Base-by-base conservation (phyloP, 2,888 invertebrate species). In the Girardia tigrina region DNA sequence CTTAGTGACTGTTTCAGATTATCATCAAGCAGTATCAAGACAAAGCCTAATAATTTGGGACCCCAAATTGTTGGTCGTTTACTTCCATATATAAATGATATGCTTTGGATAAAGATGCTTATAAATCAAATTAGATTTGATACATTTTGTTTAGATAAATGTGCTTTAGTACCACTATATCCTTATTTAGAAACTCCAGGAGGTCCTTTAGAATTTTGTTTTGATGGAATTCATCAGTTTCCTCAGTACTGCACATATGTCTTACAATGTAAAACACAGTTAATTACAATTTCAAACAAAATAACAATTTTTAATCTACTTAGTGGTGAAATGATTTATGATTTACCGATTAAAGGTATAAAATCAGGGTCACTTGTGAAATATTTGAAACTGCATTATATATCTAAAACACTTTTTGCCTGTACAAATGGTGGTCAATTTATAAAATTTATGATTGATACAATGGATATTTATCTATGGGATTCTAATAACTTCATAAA, bases 151-250 rank as follows among this genome's bases (percentile, higher is more conserved):
- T 90, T 91, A 29, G 88, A 89, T 72, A 90, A 94, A 81, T 94
- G 94, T 78, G 90, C 94, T 0, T 84, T 97, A 73, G 87, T 94
- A 79, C 95, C 97, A 0, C 88, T 91, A 0, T 94, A 94, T 84
- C 95, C 97, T 83, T 95, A 94, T 81, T 86, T 95, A 78, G 95
- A 97, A 82, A 95, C 97, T 0, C 97, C 97, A n/a, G 97, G 97
- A 70, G 97, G 97, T 0, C 97, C 97, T 0, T 85, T 97, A 2
- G 95, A 97, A 90, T 97, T 94, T 82, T 95, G 95, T 0, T 85
- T 97, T 70, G 97, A 97, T 86, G 97, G 95, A 70, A 36, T 36
- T 0, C 97, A 98, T 84, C 94, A 93, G 82, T 98, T 97, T 82
- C 97, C 95, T 0, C 83, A 83, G 0, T 84, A 84, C 73, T 84